Percentiles rank a stretch among this genome's conserved stretches.
Conservation (phyloP, 1,140 invertebrate species). For the Diachasma alloeum region DNA sequence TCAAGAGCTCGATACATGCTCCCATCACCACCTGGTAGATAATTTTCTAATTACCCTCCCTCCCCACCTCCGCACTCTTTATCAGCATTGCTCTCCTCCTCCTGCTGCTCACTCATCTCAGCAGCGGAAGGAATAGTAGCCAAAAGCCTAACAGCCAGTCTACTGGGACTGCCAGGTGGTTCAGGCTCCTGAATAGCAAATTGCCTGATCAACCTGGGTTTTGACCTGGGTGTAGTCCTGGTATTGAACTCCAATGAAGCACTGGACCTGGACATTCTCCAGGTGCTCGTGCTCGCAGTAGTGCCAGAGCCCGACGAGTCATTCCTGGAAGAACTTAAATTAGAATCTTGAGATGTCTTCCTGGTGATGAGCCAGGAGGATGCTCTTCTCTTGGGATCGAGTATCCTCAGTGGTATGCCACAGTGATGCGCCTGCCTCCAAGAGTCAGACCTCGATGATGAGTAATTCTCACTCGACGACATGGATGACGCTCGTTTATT, state of each 20-base stretch:
- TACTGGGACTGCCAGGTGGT: slow-evolving; percentile 71
- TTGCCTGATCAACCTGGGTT: slow-evolving; percentile 79
- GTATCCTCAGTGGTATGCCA: slow-evolving; percentile 75
- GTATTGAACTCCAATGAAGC: slow-evolving; percentile 61
- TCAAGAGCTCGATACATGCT: too few species aligned
- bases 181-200: slow-evolving; percentile 76
- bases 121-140: slow-evolving; percentile 85
- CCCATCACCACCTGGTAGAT: too few species aligned
- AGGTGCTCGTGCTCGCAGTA: slow-evolving; percentile 85
- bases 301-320: slow-evolving; percentile 88
- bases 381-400: slow-evolving; percentile 79
- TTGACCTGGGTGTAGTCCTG: slow-evolving; percentile 58
- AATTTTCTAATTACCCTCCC: background rate
- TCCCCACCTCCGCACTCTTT: slow-evolving; percentile 22
- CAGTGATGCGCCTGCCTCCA: slow-evolving; percentile 80
- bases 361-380: slow-evolving; percentile 88
- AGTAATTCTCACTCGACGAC: slow-evolving; percentile 89
- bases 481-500: slow-evolving; percentile 82
- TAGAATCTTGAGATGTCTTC: slow-evolving; percentile 90
- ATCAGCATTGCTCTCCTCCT: slow-evolving; percentile 66
- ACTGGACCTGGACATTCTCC: slow-evolving; percentile 82
- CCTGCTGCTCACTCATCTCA: slow-evolving; percentile 78
- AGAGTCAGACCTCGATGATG: slow-evolving; percentile 83
- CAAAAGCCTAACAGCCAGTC: slow-evolving; percentile 73
- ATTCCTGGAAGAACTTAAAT: slow-evolving; percentile 84